These are phyloP conservation scores for Germaria angustata DNA, from an alignment of 2,888 invertebrate species.

Conservation along the genomic window DNA sequence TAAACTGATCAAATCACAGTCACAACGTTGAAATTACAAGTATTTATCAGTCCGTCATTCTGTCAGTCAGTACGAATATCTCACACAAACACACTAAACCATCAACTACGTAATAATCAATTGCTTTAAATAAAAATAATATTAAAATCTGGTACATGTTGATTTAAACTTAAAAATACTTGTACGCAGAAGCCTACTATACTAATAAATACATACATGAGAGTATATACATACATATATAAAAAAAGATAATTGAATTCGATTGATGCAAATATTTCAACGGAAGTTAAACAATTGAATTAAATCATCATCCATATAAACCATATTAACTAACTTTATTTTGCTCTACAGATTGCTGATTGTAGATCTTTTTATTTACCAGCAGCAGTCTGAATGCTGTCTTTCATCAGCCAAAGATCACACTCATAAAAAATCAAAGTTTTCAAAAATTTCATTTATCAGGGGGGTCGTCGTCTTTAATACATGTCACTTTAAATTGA, in stretches of 20 bases:
- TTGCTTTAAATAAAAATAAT: conserved; percentile 66
- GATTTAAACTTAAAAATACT: conserved; percentile 42
- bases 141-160: conserved; percentile 64
- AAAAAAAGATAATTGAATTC: conserved; percentile 70
- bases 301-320: conserved; percentile 57
- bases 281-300: conserved; percentile 67
- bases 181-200: not conserved
- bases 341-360: conserved; percentile 39
- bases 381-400: conserved; percentile 13
- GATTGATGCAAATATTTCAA: conserved; percentile 69
- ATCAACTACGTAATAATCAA: conserved; percentile 65
- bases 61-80: not conserved
- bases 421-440: conserved; percentile 63
- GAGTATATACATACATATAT: not conserved
- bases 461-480: conserved; percentile 19
- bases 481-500: conserved; percentile 12
- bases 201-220: too few relatives aligned
- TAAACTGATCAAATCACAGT: conserved; percentile 55
- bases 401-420: conserved; percentile 38
- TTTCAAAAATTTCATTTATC: conserved; percentile 50
- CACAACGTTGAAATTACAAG: conserved; percentile 37
- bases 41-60: conserved; percentile 48
- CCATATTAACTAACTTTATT: conserved; percentile 48
- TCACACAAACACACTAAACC: conserved; percentile 24
- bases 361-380: conserved; percentile 24